Base-by-base conservation (phyloP, 2,888 invertebrate species). In the Epistrophella euchroma region DNA sequence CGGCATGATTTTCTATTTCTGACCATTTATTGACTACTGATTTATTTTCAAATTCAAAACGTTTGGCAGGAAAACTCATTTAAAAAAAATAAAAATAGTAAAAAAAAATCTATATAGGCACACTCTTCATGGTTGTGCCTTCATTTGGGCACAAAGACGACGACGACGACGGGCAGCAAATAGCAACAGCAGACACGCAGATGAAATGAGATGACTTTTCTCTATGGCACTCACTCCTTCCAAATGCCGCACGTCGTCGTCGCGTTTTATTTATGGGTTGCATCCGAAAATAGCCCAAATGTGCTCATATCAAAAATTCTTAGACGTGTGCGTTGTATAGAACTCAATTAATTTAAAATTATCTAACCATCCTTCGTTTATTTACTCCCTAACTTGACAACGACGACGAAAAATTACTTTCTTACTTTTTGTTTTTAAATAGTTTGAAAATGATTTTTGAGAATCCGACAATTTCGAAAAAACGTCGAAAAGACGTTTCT, bases 1-100 rank as follows among this genome's bases (percentile, higher is more conserved):
- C 47, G 43, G 15, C 28, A 62, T 58, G 56, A n/a, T 7, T 40
- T 32, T 68, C 32, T 81, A 71, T 82, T 82, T 56, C 73, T 78
- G 86, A 82, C 86, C 86, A 82, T 78, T 86, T 86, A 86, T 86
- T 78, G 78, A 86, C 82, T 86, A 37, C 77, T 78, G 82, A 86
- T 82, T 86, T 86, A 86, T 78, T 86, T 82, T 82, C 77, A 82
- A 64, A 82, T 78, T 74, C 74, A 78, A 82, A 86, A 86, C 81
- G 76, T 68, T 81, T 76, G 75, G 60, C 84, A 68, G 66, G 43
- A 58, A 70, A 56, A 71, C 40, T 72, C 76, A 75, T 35, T 52
- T 71, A 74, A 50, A 79, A 25, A 25, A 60, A 52, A 64, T 68
- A 15, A 52, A 52, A 52, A 52, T 7, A 52, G 6, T 2, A 22